These are phyloP conservation scores for Serrognathus titanus DNA, from an alignment of 2,888 invertebrate species.

Conservation along the genomic window DNA sequence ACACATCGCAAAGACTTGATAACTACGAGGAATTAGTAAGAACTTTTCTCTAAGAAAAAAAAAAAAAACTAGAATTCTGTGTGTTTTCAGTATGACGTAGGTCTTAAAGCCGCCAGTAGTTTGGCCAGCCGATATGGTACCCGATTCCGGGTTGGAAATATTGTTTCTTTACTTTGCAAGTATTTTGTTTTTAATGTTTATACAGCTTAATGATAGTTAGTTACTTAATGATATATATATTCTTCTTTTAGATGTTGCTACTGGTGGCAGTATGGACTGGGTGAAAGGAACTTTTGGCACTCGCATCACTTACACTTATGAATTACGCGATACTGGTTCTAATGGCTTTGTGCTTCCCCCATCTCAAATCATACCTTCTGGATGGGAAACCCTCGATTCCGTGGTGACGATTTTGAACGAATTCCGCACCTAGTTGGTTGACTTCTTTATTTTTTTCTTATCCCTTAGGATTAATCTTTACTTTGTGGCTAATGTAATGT, in stretches of 20 bases:
- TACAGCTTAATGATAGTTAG: neutral
- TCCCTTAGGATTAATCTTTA: no score
- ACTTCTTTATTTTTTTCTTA: no score
- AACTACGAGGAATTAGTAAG: constrained; percentile 60
- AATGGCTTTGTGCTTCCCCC: constrained; percentile 69
- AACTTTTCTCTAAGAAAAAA: no score
- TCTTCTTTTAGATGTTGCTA: constrained; percentile 56
- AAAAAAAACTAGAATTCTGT: neutral
- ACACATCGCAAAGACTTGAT: constrained; percentile 55
- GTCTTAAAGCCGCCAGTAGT: constrained; percentile 37
- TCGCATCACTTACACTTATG: constrained; percentile 66
- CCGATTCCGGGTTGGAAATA: constrained; percentile 46
- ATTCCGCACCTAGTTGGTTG: constrained; percentile 32
- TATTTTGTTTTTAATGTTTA: neutral
- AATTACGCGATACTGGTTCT: constrained; percentile 65
- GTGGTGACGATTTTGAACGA: constrained; percentile 52
- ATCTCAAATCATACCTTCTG: constrained; percentile 59
- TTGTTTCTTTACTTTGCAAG: constrained; percentile 52
- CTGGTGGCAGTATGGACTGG: constrained; percentile 73
- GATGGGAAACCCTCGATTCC: constrained; percentile 57
- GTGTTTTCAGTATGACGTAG: constrained; percentile 40
- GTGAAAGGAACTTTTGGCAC: constrained; percentile 64
- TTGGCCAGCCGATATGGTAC: constrained; percentile 47
- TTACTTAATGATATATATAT: no score
- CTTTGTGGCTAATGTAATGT: no score